Conservation (phyloP, 2,888 invertebrate genomes). For the Heliconius ethilla region DNA sequence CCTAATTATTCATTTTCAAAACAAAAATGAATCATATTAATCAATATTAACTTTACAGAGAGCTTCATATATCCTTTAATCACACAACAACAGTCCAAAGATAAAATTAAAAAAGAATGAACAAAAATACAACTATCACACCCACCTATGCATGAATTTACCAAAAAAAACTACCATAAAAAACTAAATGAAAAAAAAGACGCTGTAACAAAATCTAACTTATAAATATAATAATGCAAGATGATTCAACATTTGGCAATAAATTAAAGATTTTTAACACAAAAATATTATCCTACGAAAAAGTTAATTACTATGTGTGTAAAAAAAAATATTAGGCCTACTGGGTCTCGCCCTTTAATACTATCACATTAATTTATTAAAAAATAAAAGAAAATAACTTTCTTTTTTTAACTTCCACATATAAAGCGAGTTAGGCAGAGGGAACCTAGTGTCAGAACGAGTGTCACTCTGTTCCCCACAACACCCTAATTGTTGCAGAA, state of each 20-base stretch:
- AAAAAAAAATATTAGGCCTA: constrained; percentile 67
- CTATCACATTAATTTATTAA: constrained; percentile 63
- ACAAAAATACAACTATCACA: not conserved
- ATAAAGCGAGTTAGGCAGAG: too few species aligned
- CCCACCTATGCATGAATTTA: constrained; percentile 11
- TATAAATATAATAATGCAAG: constrained; percentile 58
- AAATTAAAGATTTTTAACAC: constrained; percentile 79
- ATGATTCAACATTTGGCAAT: constrained; percentile 81
- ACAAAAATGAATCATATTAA: not conserved
- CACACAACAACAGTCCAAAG: not conserved
- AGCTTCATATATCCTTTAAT: not conserved
- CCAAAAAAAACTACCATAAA: not conserved
- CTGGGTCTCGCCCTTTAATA: constrained; percentile 48
- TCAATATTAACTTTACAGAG: not conserved
- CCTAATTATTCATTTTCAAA: not conserved
- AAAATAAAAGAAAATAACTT: constrained; percentile 53
- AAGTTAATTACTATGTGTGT: constrained; percentile 56
- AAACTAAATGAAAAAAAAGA: constrained; percentile 27
- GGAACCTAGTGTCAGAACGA: too few species aligned
- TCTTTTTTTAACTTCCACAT: not conserved
- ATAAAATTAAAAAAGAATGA: not conserved
- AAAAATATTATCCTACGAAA: constrained; percentile 68
- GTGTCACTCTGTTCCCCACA: not conserved
- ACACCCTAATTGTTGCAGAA: not conserved
- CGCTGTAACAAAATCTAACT: constrained; percentile 51